Base-by-base conservation (phyloP, 23 tunicate species). In the Aplidium turbinatum region DNA sequence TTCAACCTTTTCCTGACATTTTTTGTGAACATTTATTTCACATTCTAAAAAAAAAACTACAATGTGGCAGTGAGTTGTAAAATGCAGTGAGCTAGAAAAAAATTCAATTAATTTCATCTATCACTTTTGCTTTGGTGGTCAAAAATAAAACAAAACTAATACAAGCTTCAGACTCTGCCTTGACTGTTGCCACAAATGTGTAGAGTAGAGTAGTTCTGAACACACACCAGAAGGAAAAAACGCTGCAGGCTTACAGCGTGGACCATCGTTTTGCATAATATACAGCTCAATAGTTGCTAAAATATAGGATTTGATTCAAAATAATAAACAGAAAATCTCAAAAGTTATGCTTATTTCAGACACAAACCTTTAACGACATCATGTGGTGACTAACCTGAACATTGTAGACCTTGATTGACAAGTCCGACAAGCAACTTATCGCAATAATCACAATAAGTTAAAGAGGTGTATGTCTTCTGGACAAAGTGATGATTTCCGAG, bases 1-100 rank as follows among this genome's bases (percentile, higher is more conserved):
- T 75, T 79, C 90, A 35, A 91, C 79, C 54, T 84, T 84, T 5
- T 84, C 89, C 48, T 91, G 87, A 39, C 97, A 91, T 64, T 78
- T 84, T 39, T 76, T 83, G 53, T 91, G 97, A 2, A 91, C 97
- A 53, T 91, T 91, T 45, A 83, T 51, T 1, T 83, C 86, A 63
- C 97, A 91, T 68, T 91, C 97, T 91, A 76, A 9, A 70, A 38
- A 33, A 42, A 42, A 42, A 42, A 42, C 48, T 42, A 9, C 16
- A 16, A 42, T 42, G 9, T 9, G 16, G 16, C 16, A 9, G 16
- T 9, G 48, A 9, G 48, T 9, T n/a, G n/a, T n/a, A n/a, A n/a
- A n/a, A n/a, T n/a, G 13, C 9, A 42, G 9, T 42, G 16, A 42
- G 48, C 48, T 9, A 9, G 9, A 42, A 9, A 42, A 9, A 9